phyloP scores from a whole-genome alignment of 2,113 vertebrate genomes.

The Podarcis muralis region DNA sequence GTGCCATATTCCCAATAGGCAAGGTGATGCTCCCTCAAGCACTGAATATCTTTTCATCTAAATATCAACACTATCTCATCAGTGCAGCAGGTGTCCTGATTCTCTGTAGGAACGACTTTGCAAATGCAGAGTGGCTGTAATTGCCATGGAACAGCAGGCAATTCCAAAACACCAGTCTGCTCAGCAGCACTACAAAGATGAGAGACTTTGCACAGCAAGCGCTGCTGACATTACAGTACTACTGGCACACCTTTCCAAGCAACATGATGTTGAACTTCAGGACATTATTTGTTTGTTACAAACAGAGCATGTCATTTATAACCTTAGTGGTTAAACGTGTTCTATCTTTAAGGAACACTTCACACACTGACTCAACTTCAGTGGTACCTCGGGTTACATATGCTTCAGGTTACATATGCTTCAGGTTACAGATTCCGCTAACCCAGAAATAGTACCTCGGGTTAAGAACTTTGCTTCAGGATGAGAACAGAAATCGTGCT shows the following conservation, averaged over 20 bases:
- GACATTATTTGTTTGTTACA: background rate
- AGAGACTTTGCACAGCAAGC: background rate
- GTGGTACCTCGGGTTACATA: too few species aligned
- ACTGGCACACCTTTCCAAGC: background rate
- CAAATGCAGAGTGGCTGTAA: background rate
- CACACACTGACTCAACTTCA: background rate
- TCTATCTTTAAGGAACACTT: background rate
- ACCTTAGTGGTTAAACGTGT: background rate
- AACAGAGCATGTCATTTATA: background rate
- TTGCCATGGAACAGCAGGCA: slow-evolving; percentile 14
- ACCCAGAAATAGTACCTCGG: too few species aligned
- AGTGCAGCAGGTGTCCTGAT: background rate
- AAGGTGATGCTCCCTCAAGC: background rate
- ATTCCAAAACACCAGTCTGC: background rate
- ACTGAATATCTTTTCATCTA: background rate
- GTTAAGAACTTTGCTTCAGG: too few species aligned
- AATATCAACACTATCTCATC: background rate
- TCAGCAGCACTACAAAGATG: slow-evolving; percentile 9
- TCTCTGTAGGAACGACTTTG: background rate
- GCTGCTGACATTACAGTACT: slow-evolving; percentile 3
- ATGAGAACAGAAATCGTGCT: too few species aligned
- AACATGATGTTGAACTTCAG: background rate
- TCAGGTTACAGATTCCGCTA: too few species aligned
- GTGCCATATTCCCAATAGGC: background rate
- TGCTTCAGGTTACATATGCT: too few species aligned